Evolutionary conservation across 2,113 vertebrate species (phyloP), one percentile per base, ranked within the genome.

Genomic region (Megatriorchis doriae): DNA sequence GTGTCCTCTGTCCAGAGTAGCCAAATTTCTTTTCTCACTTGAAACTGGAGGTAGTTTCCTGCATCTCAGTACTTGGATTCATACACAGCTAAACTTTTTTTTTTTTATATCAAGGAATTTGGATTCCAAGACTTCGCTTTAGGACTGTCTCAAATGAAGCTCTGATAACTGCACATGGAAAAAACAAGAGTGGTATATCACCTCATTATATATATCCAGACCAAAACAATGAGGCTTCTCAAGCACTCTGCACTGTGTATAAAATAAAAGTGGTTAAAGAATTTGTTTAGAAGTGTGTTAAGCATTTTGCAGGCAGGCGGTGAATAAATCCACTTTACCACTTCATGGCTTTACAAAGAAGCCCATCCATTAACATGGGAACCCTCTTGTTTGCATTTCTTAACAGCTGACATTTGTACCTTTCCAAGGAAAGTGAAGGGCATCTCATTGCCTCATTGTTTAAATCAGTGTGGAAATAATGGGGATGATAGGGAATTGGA

Each of bases 401-500:
- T 94, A 98, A 98, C 97, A 97, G 97, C 96, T 98, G 98, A 98
- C 98, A 98, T 98, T 98, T 98, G 97, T 98, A 98, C 98, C 97
- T 98, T 98, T 98, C n/a, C 2, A 96, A 98, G 95, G 95, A 98
- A 98, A 98, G 96, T 97, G 98, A 98, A 98, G 98, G 98, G 97
- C 98, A 98, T 98, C 97, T 98, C 97, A 95, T 96, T 98, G 97
- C 96, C 96, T 98, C 96, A 95, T 95, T 94, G 93, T 98, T 97
- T 96, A 98, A 98, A 97, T 97, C 96, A 92, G 98, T 91, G 97
- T 97, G 97, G 97, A 97, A 97, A 97, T 97, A 97, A 98, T 95
- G 90, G 94, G 88, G 93, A 96, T 91, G 97, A 96, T 97, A 96
- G 97, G 96, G 96, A 98, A 97, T 96, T 96, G 82, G 91, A 97